These are phyloP conservation scores for Aphodius sticticus DNA, from an alignment of 2,888 invertebrate genomes.

Conservation along the genomic window DNA sequence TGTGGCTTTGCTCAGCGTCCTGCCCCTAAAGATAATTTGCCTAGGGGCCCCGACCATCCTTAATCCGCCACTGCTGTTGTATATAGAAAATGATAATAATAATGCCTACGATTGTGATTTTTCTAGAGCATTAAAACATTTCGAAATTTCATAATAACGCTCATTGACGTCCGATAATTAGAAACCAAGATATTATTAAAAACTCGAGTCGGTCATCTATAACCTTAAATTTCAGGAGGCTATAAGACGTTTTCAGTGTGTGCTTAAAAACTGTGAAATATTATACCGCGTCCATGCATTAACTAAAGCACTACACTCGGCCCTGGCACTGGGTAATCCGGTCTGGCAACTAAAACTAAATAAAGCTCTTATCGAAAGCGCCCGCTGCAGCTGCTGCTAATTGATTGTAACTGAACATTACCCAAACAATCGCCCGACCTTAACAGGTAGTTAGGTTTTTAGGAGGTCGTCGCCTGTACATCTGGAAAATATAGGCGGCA, in stretches of 20 bases:
- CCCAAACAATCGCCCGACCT: conserved; percentile 41
- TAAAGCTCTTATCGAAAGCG: conserved; percentile 40
- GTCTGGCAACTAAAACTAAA: conserved; percentile 24
- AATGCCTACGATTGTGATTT: too few species aligned
- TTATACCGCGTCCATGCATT: background rate
- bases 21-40: too few species aligned
- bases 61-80: too few species aligned
- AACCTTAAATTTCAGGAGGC: too few species aligned
- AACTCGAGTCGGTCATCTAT: too few species aligned
- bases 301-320: background rate
- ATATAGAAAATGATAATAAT: too few species aligned
- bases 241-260: background rate
- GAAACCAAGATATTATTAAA: too few species aligned
- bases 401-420: conserved; percentile 47
- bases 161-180: too few species aligned
- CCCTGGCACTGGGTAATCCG: background rate
- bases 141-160: too few species aligned
- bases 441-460: conserved; percentile 47
- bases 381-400: conserved; percentile 45
- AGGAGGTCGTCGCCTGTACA: conserved; percentile 31
- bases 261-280: background rate
- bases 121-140: too few species aligned
- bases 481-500: conserved; percentile 36
- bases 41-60: too few species aligned
- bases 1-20: too few species aligned